phyloP scores from a whole-genome alignment of 2,113 vertebrate species.

The Hemiprocne comata region DNA sequence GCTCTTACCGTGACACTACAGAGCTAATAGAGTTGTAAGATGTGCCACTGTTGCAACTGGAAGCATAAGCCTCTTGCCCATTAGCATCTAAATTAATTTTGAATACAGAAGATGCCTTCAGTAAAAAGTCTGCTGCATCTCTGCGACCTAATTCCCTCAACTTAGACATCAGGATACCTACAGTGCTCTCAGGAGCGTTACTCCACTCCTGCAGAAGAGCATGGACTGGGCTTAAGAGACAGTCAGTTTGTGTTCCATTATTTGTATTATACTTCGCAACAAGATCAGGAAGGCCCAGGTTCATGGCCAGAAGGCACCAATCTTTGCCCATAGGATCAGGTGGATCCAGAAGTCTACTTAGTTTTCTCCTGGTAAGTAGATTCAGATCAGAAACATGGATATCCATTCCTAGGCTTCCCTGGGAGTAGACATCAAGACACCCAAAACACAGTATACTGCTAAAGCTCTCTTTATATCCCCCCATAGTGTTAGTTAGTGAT shows the following conservation, averaged over 20 bases:
- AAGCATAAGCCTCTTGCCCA: slow-evolving; percentile 84
- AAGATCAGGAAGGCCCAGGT: slow-evolving; percentile 92
- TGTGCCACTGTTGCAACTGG: slow-evolving; percentile 92
- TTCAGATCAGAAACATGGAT: slow-evolving; percentile 89
- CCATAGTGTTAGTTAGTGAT: slow-evolving; percentile 95
- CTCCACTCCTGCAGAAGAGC: slow-evolving; percentile 92
- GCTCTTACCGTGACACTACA: slow-evolving; percentile 90
- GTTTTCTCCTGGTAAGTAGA: slow-evolving; percentile 88
- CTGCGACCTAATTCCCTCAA: slow-evolving; percentile 94
- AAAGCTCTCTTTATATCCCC: slow-evolving; percentile 95
- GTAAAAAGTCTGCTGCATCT: slow-evolving; percentile 93
- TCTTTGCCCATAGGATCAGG: slow-evolving; percentile 97
- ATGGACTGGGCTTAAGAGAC: slow-evolving; percentile 86
- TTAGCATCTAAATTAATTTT: slow-evolving; percentile 87
- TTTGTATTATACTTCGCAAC: slow-evolving; percentile 90
- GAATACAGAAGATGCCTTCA: slow-evolving; percentile 91
- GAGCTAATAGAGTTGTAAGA: slow-evolving; percentile 98
- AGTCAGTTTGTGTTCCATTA: slow-evolving; percentile 77
- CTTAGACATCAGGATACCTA: slow-evolving; percentile 90
- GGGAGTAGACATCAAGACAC: slow-evolving; percentile 90
- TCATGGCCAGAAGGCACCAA: slow-evolving; percentile 99
- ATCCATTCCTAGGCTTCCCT: slow-evolving; percentile 88
- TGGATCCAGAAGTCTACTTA: slow-evolving; percentile 93
- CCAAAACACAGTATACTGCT: slow-evolving; percentile 93
- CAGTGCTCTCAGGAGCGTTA: slow-evolving; percentile 83